Base-by-base conservation (phyloP, 2,797 vertebrate species). In the Capromys pilorides region DNA sequence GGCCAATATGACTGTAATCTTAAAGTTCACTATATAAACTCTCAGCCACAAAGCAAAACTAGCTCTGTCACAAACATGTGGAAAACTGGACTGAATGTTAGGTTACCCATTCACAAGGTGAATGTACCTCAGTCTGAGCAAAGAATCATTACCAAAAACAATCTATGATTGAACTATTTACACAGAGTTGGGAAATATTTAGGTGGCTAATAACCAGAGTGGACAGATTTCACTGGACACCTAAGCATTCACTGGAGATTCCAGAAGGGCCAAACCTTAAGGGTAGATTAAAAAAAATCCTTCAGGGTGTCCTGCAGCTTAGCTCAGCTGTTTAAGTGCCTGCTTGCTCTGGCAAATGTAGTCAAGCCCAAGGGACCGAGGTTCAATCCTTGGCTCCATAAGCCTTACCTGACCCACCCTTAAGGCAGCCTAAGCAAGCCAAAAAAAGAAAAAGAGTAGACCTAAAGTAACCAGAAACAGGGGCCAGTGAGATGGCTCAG, bases 1-100 rank as follows among this genome's bases (percentile, higher is more conserved):
- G 8, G 36, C 10, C 86, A 73, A 28, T 28, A 90, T 88, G 62
- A 62, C 14, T 5, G 9, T 79, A 69, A 93, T 79, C 62, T 90
- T 59, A 90, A 93, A 86, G 66, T 31, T 75, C 59, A 90, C 81
- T 51, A 71, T 33, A 39, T 9, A 71, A 66, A 24, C 28, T 85
- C 13, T n/a, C 1, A 41, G 54, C 0, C 21, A 85, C 26, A 31
- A 64, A 26, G 39, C 9, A 95, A n/a, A 61, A 94, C 7, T 18
- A 49, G 80, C 4, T 8, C 31, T 66, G 14, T 49, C 67, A 93
- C 57, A 77, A 95, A 28, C 6, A 83, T 16, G 22, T 79, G 5
- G 81, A 90, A 93, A 93, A 80, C 14, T 93, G 7, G 16, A 92
- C 31, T 78, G 28, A 33, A 78, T 78, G 33, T 19, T 77, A 77